Conservation (phyloP, 2,797 vertebrate genomes). For the Muscicapa striata region DNA sequence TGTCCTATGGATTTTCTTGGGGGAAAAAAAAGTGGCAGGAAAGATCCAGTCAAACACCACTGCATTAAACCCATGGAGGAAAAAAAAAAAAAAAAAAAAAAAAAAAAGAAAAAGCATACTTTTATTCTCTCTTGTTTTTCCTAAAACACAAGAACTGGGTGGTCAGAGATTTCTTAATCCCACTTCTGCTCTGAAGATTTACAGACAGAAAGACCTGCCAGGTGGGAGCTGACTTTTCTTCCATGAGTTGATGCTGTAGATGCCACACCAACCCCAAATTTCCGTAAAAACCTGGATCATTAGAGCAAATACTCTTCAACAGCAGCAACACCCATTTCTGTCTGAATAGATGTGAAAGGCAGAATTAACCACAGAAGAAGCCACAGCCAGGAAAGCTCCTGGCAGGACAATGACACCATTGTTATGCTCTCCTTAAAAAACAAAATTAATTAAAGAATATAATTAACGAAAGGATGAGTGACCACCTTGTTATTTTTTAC, state of each 20-base stretch:
- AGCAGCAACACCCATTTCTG: not conserved
- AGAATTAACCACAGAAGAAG: not conserved
- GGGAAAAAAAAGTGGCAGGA: not conserved
- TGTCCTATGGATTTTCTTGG: not conserved
- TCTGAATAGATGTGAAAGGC: not conserved
- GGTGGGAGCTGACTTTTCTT: not conserved
- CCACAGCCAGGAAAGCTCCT: not conserved
- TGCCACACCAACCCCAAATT: not conserved
- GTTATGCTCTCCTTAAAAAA: not conserved
- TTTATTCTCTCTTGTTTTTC: not conserved
- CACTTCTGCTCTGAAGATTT: not conserved
- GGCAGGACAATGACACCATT: not conserved
- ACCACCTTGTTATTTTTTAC: not conserved
- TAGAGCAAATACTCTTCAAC: not conserved
- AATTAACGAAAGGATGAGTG: not conserved
- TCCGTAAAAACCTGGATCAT: not conserved
- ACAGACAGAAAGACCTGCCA: not conserved
- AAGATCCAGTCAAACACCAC: not conserved
- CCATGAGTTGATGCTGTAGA: not conserved
- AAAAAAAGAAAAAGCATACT: not conserved
- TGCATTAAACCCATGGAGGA: not conserved
- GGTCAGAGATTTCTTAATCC: not conserved
- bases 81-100: too few species aligned
- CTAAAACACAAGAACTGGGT: not conserved
- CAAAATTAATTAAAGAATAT: not conserved